Evolutionary conservation across 2,797 vertebrate species (phyloP).

Genomic region (Onychomys leucogaster): DNA sequence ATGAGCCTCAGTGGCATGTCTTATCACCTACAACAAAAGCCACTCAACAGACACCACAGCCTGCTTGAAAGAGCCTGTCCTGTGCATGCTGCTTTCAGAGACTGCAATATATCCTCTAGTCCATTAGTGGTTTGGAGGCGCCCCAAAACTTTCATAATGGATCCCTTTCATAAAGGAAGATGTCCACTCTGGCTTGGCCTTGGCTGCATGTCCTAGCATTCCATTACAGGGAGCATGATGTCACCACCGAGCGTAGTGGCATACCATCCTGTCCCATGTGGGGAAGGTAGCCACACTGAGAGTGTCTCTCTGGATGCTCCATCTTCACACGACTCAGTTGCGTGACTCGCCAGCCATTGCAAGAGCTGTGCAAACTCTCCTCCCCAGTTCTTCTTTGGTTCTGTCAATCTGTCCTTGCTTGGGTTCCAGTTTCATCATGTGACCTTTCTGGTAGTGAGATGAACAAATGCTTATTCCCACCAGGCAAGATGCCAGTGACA

Average conservation of each 20-base stretch:
- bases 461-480: not conserved
- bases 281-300: not conserved
- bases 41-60: not conserved
- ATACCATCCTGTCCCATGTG: not conserved
- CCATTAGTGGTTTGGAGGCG: constrained; percentile 18
- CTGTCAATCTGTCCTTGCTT: not conserved
- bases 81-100: not conserved
- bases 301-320: too few species aligned
- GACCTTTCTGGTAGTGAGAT: not conserved
- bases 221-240: not conserved
- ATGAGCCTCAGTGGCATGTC: not conserved
- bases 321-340: too few species aligned
- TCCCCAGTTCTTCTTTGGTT: not conserved
- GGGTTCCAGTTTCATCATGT: not conserved
- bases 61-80: not conserved
- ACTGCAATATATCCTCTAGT: not conserved
- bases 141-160: not conserved
- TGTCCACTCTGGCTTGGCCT: not conserved
- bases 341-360: not conserved
- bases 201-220: not conserved
- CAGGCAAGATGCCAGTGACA: not conserved
- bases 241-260: not conserved
- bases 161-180: not conserved
- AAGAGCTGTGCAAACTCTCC: not conserved
- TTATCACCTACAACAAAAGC: constrained; percentile 2